These are phyloP conservation scores for Ditula angustiorana DNA, from an alignment of 2,888 invertebrate genomes.

Conservation along the genomic window DNA sequence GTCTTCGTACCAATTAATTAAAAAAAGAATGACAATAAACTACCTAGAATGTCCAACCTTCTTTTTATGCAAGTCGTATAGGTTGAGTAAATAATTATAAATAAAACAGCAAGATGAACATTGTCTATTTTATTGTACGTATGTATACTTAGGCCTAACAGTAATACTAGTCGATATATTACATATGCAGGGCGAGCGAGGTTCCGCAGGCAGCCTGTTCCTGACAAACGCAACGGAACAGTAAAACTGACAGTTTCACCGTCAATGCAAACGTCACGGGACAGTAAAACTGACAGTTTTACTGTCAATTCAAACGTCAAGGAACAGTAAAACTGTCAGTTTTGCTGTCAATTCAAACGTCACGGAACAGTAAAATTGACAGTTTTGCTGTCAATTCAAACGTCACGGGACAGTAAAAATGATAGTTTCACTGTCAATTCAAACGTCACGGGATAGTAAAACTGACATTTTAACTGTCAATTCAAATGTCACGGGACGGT, in stretches of 20 bases:
- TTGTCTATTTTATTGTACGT: conserved; percentile 82
- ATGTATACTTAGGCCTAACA: conserved; percentile 76
- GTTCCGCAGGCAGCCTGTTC: conserved; percentile 59
- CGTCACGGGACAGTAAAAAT: no score
- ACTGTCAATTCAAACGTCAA: neutral
- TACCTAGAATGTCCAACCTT: no score
- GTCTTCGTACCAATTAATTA: no score
- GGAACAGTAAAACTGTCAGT: neutral
- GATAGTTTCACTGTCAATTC: no score
- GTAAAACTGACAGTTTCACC: neutral
- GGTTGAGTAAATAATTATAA: conserved; percentile 45
- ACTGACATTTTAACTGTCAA: neutral
- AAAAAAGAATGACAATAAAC: no score
- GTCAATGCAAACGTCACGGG: no score
- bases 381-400: no score
- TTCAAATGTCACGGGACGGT: no score
- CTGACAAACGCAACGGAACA: conserved; percentile 41
- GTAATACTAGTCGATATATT: conserved; percentile 62
- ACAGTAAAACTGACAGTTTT: neutral
- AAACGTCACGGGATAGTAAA: no score
- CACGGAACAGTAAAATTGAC: no score
- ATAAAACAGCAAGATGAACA: conserved; percentile 73
- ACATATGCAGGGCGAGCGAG: conserved; percentile 62
- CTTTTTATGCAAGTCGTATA: no score
- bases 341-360: no score